phyloP scores from a whole-genome alignment of 2,888 invertebrate species.

The Agrotis clavis region DNA sequence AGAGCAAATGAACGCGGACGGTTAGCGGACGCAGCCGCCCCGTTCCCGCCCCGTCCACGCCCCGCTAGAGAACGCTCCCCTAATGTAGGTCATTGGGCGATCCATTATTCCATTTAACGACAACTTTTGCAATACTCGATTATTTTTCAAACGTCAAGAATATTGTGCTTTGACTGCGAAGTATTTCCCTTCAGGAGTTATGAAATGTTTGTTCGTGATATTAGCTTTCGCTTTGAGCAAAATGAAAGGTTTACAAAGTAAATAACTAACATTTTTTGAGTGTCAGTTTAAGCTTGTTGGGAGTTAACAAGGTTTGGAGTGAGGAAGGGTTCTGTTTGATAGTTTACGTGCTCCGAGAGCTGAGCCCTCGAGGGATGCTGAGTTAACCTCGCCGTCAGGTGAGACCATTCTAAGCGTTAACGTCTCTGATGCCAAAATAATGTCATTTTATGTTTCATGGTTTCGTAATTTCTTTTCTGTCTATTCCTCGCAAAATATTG shows the following conservation, averaged over 20 bases:
- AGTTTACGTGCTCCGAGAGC: conserved; percentile 48
- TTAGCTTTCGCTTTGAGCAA: conserved; percentile 35
- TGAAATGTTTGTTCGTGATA: conserved; percentile 35
- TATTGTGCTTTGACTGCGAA: conserved; percentile 49
- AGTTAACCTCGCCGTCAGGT: background rate
- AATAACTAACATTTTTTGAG: conserved; percentile 51
- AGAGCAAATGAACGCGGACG: conserved; percentile 59
- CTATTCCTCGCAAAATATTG: conserved; percentile 8
- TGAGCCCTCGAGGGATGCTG: conserved; percentile 19
- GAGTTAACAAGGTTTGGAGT: conserved; percentile 31
- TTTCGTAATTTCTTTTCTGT: conserved; percentile 7
- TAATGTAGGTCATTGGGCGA: conserved; percentile 67
- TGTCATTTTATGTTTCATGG: conserved; percentile 7
- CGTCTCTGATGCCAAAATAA: conserved; percentile 11
- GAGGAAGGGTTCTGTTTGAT: conserved; percentile 39
- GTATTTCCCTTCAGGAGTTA: conserved; percentile 39
- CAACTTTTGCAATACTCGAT: conserved; percentile 58
- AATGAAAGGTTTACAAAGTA: conserved; percentile 44
- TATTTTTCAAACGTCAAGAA: conserved; percentile 60
- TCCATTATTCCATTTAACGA: conserved; percentile 63
- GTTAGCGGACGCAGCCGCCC: conserved; percentile 43
- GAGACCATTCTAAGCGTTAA: background rate
- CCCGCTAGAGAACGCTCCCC: conserved; percentile 42
- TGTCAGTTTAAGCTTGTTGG: conserved; percentile 40
- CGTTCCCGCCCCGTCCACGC: conserved; percentile 34